Evolutionary conservation across 2,888 invertebrate genomes (phyloP).

Genomic region (Sussaba pulchella): DNA sequence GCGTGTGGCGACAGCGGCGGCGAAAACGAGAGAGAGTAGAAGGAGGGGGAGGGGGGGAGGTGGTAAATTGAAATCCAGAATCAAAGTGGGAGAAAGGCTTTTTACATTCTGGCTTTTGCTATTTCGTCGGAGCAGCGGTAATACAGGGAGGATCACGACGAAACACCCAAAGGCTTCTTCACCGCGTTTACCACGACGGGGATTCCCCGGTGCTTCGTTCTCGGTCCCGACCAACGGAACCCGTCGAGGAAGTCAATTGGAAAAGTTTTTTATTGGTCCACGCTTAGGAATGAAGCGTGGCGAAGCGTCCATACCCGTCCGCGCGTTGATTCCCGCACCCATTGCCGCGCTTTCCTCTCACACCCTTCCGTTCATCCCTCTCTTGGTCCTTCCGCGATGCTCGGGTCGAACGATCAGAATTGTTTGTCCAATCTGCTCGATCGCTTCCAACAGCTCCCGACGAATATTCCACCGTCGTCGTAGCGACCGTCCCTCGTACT

Average conservation of each 20-base stretch:
- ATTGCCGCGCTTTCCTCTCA: conserved; percentile 38
- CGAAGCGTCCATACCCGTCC: conserved; percentile 49
- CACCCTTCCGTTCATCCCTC: conserved; percentile 30
- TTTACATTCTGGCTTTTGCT: conserved; percentile 22
- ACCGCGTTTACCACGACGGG: not conserved
- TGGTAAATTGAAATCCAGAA: conserved; percentile 72
- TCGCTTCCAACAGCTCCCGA: conserved; percentile 11
- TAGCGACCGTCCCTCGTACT: conserved; percentile 2
- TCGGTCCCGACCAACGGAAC: conserved; percentile 77
- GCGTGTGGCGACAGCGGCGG: not conserved
- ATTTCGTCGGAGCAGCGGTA: not conserved
- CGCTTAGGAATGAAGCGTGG: conserved; percentile 74
- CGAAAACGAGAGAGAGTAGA: too few species aligned
- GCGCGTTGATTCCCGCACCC: conserved; percentile 65
- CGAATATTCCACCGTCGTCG: conserved; percentile 34
- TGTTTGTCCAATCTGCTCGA: conserved; percentile 66
- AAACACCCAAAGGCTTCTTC: conserved; percentile 44
- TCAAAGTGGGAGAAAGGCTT: conserved; percentile 20
- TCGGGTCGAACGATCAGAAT: conserved; percentile 51
- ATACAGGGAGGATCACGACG: conserved; percentile 25
- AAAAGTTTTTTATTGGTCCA: conserved; percentile 80
- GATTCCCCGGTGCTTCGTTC: conserved; percentile 53
- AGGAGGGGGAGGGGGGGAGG: not conserved
- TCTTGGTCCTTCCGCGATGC: conserved; percentile 28
- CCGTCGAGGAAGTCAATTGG: conserved; percentile 78